Base-by-base conservation (phyloP, 2,113 vertebrate species). In the Elaphurus davidianus region DNA sequence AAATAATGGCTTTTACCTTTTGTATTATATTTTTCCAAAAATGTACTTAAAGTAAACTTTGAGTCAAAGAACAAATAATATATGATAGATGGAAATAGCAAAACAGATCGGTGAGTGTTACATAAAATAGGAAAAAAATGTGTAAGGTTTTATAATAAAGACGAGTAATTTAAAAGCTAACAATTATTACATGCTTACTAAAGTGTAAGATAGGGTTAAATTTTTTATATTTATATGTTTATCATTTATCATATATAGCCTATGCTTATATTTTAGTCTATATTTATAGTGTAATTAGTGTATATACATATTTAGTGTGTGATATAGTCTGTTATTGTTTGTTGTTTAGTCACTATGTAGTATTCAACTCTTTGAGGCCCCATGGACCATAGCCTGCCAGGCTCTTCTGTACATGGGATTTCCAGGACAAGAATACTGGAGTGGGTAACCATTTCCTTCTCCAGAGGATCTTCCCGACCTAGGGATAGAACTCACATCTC, bases 401-500 rank as follows among this genome's bases (percentile, higher is more conserved):
- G 36, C 21, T 14, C 36, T 21, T 74, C 71, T 74, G 71, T 43
- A 6, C 36, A 4, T 74, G 36, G 12, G 21, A 43, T 43, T 40
- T 74, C 36, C 0, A 0, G 36, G 21, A 36, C 71, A 74, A 74
- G 71, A 74, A 43, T 74, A 74, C 36, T 74, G 71, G 36, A 74
- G 71, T 0, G 0, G 11, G 5, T 43, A 43, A 12, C 36, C 71
- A 74, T 74, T 74, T 74, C 71, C 36, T 23, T 74, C 36, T 74
- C 36, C 71, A 43, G 21, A 74, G 36, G 21, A 43, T 43, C 11
- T 74, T 74, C 36, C 36, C 0, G 0, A 74, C 71, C 11, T 25
- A 71, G 71, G 36, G 23, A 43, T 25, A 0, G 0, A 74, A 43
- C 21, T 19, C 5, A 23, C 0, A 0, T 74, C 71, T 74, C 6